Evolutionary conservation across 2,113 vertebrate species (phyloP).

Genomic region (Heterochromis multidens): DNA sequence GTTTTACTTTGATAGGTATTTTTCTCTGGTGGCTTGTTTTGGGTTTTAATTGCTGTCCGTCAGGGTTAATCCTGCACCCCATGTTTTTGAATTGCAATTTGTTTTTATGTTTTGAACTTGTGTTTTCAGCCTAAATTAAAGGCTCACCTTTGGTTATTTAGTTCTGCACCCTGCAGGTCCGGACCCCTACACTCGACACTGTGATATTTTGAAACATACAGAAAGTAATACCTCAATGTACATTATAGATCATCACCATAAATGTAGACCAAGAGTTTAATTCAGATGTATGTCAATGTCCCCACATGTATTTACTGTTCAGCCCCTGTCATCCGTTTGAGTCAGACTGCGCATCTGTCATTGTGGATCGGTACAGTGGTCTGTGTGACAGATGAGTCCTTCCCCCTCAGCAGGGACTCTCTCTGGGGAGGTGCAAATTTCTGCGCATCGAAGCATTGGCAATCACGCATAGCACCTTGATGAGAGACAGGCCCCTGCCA

Average conservation of each 20-base stretch:
- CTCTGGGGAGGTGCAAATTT: constrained; percentile 65
- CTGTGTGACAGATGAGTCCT: constrained; percentile 71
- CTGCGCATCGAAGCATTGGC: constrained; percentile 62
- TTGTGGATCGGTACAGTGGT: constrained; percentile 45
- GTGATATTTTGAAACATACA: background rate
- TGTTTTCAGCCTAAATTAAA: background rate
- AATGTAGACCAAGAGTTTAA: background rate
- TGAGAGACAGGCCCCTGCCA: constrained; percentile 60
- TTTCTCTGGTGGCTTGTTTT: no score
- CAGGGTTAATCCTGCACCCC: background rate
- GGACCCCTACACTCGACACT: no score
- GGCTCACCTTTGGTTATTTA: background rate
- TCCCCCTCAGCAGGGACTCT: constrained; percentile 45
- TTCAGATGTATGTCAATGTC: constrained; percentile 20
- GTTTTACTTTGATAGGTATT: no score
- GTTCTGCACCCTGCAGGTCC: no score
- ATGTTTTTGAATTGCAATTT: background rate
- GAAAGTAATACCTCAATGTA: background rate
- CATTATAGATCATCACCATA: background rate
- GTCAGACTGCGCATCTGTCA: constrained; percentile 67
- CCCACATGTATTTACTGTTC: constrained; percentile 40
- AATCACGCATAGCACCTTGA: constrained; percentile 74
- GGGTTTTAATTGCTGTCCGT: no score
- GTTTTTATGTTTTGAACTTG: background rate
- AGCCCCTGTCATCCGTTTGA: constrained; percentile 53